Base-by-base conservation (phyloP, 1,140 invertebrate genomes). In the Aricia agestis region DNA sequence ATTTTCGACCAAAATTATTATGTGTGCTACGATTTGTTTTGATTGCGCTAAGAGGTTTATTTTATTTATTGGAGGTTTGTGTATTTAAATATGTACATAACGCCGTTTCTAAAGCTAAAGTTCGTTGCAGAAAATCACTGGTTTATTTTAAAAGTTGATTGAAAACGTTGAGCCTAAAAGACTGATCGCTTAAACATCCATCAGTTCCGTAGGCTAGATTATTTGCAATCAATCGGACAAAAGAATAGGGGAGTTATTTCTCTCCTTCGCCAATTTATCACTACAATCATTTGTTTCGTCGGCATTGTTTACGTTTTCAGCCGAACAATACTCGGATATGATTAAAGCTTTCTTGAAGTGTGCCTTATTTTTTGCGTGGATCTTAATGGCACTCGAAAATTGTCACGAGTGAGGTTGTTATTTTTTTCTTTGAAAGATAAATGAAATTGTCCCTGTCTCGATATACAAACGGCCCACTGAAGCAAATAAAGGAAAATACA, bases 191-290 rank as follows among this genome's bases (percentile, higher is more conserved):
- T 52, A 13, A 52, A 69, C 59, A 63, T 69, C 68, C 32, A 69
- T 61, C 68, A 69, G 68, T 63, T 11, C 32, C 32, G 57, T 61
- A 78, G 74, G 75, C 79, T 76, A 78, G 85, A 85, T 84, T 81
- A 84, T 86, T 79, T 80, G 80, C 82, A 82, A 88, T 88, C 86
- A 86, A 86, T 88, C 82, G 83, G 77, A 85, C 85, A 84, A 84
- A 83, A 78, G 79, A 84, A 85, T 79, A 79, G 76, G 79, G 76
- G 79, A 82, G 76, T 80, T 84, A 82, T 86, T 87, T 81, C 76
- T 77, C 68, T 72, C 75, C 79, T 75, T 71, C 69, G 74, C 68
- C 72, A 78, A 85, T 87, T 87, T 83, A 86, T 85, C 83, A 85
- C 74, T 68, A 67, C 74, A 79, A 82, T 84, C 80, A 85, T 84